These are phyloP conservation scores for Ligdia adustata DNA, from an alignment of 2,888 invertebrate species.

Conservation along the genomic window DNA sequence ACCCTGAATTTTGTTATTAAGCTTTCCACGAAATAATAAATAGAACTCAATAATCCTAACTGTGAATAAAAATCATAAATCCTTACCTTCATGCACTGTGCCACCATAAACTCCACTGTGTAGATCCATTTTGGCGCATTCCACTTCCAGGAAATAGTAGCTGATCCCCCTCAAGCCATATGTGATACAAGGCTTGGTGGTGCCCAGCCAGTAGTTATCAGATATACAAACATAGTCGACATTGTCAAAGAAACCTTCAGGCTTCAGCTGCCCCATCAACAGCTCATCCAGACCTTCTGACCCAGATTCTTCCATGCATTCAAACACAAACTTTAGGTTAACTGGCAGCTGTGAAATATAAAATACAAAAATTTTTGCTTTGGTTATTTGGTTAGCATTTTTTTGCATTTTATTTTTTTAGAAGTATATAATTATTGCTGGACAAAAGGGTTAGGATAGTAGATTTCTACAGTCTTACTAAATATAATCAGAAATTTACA, in stretches of 20 bases:
- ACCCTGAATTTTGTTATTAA: no score
- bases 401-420: not conserved
- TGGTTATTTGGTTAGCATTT: no score
- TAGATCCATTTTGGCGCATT: constrained; percentile 95
- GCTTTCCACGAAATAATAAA: no score
- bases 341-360: constrained; percentile 89
- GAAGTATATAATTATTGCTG: no score
- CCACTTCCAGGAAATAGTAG: constrained; percentile 95
- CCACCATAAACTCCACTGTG: constrained; percentile 99
- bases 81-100: constrained; percentile 89
- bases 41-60: no score
- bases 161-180: constrained; percentile 97
- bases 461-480: no score
- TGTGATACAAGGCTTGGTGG: constrained; percentile 97
- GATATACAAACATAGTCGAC: constrained; percentile 98
- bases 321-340: constrained; percentile 95
- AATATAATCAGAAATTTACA: no score
- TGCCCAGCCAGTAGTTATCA: constrained; percentile 99
- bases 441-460: no score
- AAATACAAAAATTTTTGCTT: no score
- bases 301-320: constrained; percentile 99
- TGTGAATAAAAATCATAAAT: no score
- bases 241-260: constrained; percentile 90
- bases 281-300: constrained; percentile 97
- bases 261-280: constrained; percentile 80